Conservation (phyloP, 1,140 invertebrate species). For the Brachionus rotundiformis region DNA sequence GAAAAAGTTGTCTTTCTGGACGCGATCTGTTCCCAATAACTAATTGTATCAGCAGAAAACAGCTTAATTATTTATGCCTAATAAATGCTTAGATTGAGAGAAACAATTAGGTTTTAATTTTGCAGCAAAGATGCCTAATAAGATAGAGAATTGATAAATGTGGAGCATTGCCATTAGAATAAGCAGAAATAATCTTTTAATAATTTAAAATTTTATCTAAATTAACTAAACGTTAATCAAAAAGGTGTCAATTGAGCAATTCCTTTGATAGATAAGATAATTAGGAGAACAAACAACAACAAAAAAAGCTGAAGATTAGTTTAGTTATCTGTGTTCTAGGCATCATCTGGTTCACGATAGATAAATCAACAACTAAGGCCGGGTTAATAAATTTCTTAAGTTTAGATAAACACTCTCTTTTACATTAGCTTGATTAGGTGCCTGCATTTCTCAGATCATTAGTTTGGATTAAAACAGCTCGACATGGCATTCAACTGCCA, state of each 20-base stretch:
- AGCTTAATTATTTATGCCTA: background rate
- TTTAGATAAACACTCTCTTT: background rate
- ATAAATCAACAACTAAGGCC: background rate
- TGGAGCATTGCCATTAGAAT: background rate
- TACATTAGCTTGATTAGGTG: background rate
- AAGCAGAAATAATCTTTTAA: no score
- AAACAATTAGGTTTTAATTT: background rate
- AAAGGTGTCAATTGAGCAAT: background rate
- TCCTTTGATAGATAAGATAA: background rate
- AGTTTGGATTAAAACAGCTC: no score
- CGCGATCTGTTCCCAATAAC: background rate
- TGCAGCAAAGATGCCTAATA: background rate
- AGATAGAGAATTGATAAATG: background rate
- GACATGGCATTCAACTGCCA: no score
- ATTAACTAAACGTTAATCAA: background rate
- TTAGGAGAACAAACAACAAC: no score
- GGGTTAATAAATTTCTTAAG: background rate
- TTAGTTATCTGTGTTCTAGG: background rate
- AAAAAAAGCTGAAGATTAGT: background rate
- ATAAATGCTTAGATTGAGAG: background rate
- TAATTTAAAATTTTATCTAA: no score
- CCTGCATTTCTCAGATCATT: background rate
- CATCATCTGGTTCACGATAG: background rate
- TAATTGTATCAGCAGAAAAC: background rate
- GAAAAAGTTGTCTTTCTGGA: no score